Percentiles rank a stretch among this genome's conserved stretches.
Evolutionary conservation across 2,797 vertebrate genomes (phyloP).

Genomic region (Micropoecilia bifurca): DNA sequence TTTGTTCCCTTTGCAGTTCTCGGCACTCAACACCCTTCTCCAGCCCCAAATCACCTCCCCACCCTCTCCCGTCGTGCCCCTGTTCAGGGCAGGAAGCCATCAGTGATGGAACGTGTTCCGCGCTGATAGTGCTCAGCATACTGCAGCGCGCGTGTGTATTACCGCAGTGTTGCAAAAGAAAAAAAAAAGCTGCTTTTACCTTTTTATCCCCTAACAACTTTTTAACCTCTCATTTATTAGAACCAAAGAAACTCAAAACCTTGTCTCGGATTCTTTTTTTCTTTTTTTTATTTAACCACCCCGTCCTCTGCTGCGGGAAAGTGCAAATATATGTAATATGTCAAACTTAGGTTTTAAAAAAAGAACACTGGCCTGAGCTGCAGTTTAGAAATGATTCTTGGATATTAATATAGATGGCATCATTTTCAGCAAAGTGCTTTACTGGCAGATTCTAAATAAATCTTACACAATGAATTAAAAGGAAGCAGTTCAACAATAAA

Average conservation of each 20-base stretch:
- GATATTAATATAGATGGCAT: neutral
- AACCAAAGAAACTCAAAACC: neutral
- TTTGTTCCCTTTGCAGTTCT: conserved; percentile 66
- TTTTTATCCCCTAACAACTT: conserved; percentile 23
- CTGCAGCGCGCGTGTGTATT: neutral
- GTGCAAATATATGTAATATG: neutral
- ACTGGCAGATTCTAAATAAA: neutral
- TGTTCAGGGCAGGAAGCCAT: conserved; percentile 62
- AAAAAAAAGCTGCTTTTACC: conserved; percentile 17
- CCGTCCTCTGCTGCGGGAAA: neutral
- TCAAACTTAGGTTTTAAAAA: neutral
- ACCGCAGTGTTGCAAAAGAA: neutral
- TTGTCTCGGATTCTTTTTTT: neutral
- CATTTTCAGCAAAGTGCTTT: neutral
- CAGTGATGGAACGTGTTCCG: conserved; percentile 49
- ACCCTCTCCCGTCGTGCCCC: conserved; percentile 43
- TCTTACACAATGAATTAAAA: neutral
- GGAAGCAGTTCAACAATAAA: neutral
- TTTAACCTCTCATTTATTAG: conserved; percentile 14
- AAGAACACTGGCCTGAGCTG: neutral
- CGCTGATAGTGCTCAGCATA: conserved; percentile 20
- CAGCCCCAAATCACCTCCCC: conserved; percentile 20
- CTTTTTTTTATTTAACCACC: neutral
- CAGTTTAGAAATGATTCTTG: conserved; percentile 5
- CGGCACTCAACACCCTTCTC: conserved; percentile 64